Evolutionary conservation across 1,140 invertebrate species (phyloP), one percentile per base, ranked within the genome.

Genomic region (Oncopodura yosiiana): DNA sequence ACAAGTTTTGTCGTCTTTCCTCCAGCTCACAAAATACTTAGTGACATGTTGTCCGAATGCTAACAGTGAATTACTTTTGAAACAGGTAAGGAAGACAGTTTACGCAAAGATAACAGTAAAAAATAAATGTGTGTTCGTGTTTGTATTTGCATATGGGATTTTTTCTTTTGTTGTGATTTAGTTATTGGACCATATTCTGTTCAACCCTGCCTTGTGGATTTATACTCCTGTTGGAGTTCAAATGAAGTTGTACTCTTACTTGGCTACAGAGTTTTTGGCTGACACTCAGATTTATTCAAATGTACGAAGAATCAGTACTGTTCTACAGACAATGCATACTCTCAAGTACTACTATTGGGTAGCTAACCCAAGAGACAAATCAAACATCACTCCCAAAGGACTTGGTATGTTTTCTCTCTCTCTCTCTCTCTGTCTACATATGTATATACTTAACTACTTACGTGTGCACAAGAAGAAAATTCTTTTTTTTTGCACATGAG

Each of bases 291-390:
- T 98, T 65, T 97, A 96, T 74, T 92, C 87, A 60, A 95, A 94
- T 71, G 93, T 99, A 18, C 77, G 95, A 34, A 78, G 94, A 46
- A 92, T 98, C 38, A 94, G 90, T 63, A 98, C 94, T 1, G 94
- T 99, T 0, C 76, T 99, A 8, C 94, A 99, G 74, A 95, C 94
- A 0, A 90, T 99, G 58, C 94, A 99, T 69, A 94, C 95, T 0
- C 76, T 99, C 27, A 99, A 99, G 74, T 96, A 93, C 69, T 99
- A 97, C 73, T 99, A 99, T 70, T 99, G 94, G 94, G 88, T 99
- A 14, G 85, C 89, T 3, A 95, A 94, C 78, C 94, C 94, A 1
- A 77, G 87, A 61, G 80, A 87, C 32, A 92, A 94, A 69, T 96
- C 91, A 72, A 92, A 91, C 29, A 94, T 95, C 64, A 84, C 81